Evolutionary conservation across 2,888 invertebrate species (phyloP).

Genomic region (Thereva unica): DNA sequence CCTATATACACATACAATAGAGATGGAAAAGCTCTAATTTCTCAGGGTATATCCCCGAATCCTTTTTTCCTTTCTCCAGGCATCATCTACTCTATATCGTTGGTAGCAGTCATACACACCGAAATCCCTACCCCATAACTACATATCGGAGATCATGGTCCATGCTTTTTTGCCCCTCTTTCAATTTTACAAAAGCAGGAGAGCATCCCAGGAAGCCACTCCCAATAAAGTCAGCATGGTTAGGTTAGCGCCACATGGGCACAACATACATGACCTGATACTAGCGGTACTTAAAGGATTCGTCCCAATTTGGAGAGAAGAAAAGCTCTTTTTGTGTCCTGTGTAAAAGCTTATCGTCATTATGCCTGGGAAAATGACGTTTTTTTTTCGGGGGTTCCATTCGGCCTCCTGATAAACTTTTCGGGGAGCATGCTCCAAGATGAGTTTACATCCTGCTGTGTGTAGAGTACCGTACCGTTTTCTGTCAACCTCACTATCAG

Average conservation of each 20-base stretch:
- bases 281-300: slow-evolving; percentile 14
- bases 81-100: too few species aligned
- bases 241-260: background rate
- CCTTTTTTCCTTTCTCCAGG: too few species aligned
- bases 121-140: background rate
- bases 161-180: slow-evolving; percentile 2
- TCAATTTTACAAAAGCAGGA: background rate
- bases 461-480: too few species aligned
- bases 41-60: too few species aligned
- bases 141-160: background rate
- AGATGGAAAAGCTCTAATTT: too few species aligned
- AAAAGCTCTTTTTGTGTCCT: background rate
- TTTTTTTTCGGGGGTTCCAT: too few species aligned
- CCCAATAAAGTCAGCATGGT: slow-evolving; percentile 17
- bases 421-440: too few species aligned
- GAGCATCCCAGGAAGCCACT: slow-evolving; percentile 32
- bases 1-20: background rate
- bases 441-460: too few species aligned
- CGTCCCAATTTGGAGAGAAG: background rate
- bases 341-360: too few species aligned
- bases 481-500: too few species aligned
- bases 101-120: background rate
- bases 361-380: too few species aligned
- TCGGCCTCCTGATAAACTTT: too few species aligned
- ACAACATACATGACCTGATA: slow-evolving; percentile 20